phyloP scores from a whole-genome alignment of 2,888 invertebrate genomes.

The Platycheirus rosarum region DNA sequence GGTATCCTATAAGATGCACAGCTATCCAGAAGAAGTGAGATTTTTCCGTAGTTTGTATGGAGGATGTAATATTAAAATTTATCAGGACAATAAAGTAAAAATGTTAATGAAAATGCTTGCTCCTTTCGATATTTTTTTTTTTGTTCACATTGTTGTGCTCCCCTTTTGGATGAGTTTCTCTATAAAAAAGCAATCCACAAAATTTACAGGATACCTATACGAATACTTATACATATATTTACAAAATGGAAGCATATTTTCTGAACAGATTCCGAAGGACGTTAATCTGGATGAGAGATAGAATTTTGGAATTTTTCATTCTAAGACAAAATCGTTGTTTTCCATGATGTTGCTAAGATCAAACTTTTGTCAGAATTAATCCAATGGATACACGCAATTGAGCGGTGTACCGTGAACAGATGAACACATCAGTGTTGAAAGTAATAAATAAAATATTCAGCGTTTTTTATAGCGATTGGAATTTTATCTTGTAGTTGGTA shows the following conservation, averaged over 20 bases:
- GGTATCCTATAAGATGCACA: conserved; percentile 26
- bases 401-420: conserved; percentile 45
- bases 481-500: not conserved
- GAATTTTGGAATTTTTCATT: conserved; percentile 45
- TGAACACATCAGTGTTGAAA: conserved; percentile 20
- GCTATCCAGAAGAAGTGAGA: conserved; percentile 6
- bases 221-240: conserved; percentile 3
- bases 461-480: not conserved
- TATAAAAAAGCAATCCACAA: conserved; percentile 23
- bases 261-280: conserved; percentile 21
- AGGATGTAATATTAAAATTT: conserved; percentile 75
- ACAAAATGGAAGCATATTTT: not conserved
- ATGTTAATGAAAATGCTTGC: conserved; percentile 75
- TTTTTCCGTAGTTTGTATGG: conserved; percentile 45
- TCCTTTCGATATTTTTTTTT: conserved; percentile 3
- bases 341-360: not conserved
- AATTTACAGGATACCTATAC: conserved; percentile 33
- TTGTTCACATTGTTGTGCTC: not conserved
- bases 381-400: conserved; percentile 24
- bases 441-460: conserved; percentile 37
- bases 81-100: conserved; percentile 75
- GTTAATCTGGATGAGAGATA: conserved; percentile 27
- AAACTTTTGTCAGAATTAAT: conserved; percentile 17
- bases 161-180: not conserved
- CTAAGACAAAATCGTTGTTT: conserved; percentile 16